Evolutionary conservation across 35 echinoderm and acorn worm species (phyloP), one percentile per base, ranked within the genome.

Genomic region (Amphiura filiformis): DNA sequence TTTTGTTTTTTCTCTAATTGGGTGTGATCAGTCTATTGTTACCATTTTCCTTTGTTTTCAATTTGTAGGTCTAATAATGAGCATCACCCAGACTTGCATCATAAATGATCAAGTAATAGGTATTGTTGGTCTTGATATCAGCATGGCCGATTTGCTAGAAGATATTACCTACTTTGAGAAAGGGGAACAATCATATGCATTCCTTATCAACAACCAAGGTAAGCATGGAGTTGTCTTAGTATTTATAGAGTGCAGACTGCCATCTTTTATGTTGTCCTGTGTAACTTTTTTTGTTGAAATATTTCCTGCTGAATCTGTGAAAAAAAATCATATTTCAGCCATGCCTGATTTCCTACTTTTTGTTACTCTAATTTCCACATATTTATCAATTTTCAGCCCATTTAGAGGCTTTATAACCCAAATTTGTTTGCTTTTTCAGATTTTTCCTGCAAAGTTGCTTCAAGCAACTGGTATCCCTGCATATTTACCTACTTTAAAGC

Each of bases 121-220:
- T 39, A 89, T 92, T 0, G 89, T 94, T 5, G 93, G 96, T 13
- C 78, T 98, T 22, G 96, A 97, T 31, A 76, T 94, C 83, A 98
- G 87, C 37, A 88, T 98, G 56, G 96, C 89, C 0, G 96, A 98
- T 41, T 32, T 94, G 23, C 78, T 97, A 31, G 93, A 98, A 77
- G 96, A 98, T 56, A 87, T 98, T 0, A 92, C 92, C 14, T 98
- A 98, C 84, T 98, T 90, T 87, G 90, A 98, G 77, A 93, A 93
- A 84, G 96, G 96, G 0, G 93, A 91, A 13, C 81, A 57, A 35
- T 93, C 96, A 14, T 97, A 98, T 86, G 92, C 96, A 30, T 98
- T 97, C 87, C 70, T 94, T 39, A 87, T 90, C 4, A 93, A 98
- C 57, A 80, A 87, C 23, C 80, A 91, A 80, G 96, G 96, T 98